Evolutionary conservation across 2,797 vertebrate species (phyloP).

Genomic region (Pangasius mekongensis): DNA sequence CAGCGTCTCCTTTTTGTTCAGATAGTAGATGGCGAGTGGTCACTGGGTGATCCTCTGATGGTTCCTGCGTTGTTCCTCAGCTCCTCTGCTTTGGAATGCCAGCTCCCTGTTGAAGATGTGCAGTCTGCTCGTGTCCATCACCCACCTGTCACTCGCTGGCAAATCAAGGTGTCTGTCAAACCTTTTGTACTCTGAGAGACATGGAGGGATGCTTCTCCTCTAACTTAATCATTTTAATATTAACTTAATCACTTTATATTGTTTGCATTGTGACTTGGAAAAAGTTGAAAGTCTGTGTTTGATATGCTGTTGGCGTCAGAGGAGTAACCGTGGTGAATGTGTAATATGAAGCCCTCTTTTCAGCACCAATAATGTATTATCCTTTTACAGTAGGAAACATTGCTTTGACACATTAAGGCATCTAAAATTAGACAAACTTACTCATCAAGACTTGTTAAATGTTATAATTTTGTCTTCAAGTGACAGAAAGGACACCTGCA

Average conservation of each 20-base stretch:
- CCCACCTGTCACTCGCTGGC: conserved; percentile 80
- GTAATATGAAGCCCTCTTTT: background rate
- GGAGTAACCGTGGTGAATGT: too few species aligned
- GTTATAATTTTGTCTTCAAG: background rate
- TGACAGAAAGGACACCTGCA: background rate
- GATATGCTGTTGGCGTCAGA: background rate
- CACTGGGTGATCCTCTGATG: conserved; percentile 74
- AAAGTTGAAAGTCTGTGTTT: background rate
- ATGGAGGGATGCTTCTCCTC: background rate
- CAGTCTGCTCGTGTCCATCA: conserved; percentile 62
- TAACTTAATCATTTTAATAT: background rate
- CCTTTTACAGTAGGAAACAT: background rate
- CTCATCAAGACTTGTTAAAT: background rate
- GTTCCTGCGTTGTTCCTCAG: conserved; percentile 76
- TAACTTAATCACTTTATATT: background rate
- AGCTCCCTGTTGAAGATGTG: conserved; percentile 73
- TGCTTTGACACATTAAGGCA: background rate
- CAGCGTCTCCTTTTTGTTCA: conserved; percentile 59
- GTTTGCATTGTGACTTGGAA: background rate
- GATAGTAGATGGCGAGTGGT: conserved; percentile 78
- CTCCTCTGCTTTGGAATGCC: conserved; percentile 78
- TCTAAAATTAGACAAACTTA: background rate
- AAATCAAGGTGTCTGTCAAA: conserved; percentile 82
- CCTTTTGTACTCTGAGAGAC: background rate
- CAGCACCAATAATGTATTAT: background rate